Base-by-base conservation (phyloP, 2,797 vertebrate genomes). In the Melanotaenia boesemani region DNA sequence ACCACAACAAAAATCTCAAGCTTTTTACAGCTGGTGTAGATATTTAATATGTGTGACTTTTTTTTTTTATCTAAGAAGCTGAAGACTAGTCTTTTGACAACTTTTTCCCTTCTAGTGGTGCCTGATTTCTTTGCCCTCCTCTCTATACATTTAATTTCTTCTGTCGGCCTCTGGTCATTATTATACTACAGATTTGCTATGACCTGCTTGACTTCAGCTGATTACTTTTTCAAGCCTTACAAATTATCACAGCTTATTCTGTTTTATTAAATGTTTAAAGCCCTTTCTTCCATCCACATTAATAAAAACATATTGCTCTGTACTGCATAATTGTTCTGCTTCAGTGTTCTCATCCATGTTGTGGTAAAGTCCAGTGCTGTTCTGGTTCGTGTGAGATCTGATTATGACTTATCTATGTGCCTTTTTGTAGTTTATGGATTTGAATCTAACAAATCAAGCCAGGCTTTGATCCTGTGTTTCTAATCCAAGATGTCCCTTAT, bases 401-500 rank as follows among this genome's bases (percentile, higher is more conserved):
- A 69, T 55, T 48, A 3, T 82, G 76, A 82, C 37, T 84, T 69
- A 89, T 83, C 48, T 54, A 54, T 22, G 15, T 76, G 56, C 63
- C 62, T 69, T 70, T 86, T 88, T 81, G 76, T 70, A 73, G 67
- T 50, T 70, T 65, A 32, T 64, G 60, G 39, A 26, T 81, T 80
- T 83, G 55, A 82, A 77, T 81, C 67, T 67, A 77, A 81, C 50
- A 80, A 74, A 83, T 81, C 70, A 79, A 86, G 64, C 46, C 71
- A 72, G 61, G 37, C 67, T 88, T 84, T 81, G 67, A 81, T 86
- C 73, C 50, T 67, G 30, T 64, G 59, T 70, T 78, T 87, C 78
- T 82, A 82, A 86, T 81, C 72, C 72, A 80, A 80, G 69, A 78
- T 77, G 81, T 81, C 75, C 54, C 69, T 75, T 79, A 58, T 70